Evolutionary conservation across 2,888 invertebrate genomes (phyloP), one percentile per base, ranked within the genome.

Genomic region (Pelosia muscerda): DNA sequence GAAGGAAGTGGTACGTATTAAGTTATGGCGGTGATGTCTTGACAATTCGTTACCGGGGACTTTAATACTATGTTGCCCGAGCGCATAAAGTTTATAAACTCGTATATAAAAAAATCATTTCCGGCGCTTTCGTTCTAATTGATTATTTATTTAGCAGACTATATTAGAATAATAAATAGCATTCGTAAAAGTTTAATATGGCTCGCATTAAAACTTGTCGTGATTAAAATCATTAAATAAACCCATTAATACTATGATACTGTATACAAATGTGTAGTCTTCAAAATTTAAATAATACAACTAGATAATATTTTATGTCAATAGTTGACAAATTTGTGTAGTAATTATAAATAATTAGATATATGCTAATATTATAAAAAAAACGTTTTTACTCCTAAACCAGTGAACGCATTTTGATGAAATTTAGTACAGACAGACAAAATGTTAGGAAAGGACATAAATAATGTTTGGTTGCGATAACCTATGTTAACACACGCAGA

Each of bases 1-100:
- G 94, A 95, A 95, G 94, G 94, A 95, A 93, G 94, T 89, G 90
- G 93, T 89, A 75, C 83, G 89, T 89, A 90, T 90, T 89, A 88
- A 89, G 86, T 89, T 90, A 90, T 89, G 86, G 86, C 85, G 81
- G 73, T 79, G 84, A 83, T 85, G 89, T 87, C 90, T 89, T 85
- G 83, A 89, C 90, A 88, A 92, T 91, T 91, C 90, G 91, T 90
- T 91, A 90, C 86, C 87, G 89, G 87, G 71, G 72, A 76, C 73
- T 63, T 66, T 84, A 83, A 80, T 84, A 85, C 78, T 78, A 77
- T 73, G 76, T 75, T 71, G 80, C 71, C 68, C 78, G 77, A 74
- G 75, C 68, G 69, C 81, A 83, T 75, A 83, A 82, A 82, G 78
- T 78, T 84, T 79, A 78, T 77, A 71, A 73, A 54, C 23, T 23